Evolutionary conservation across 2,113 vertebrate genomes (phyloP), one percentile per base, ranked within the genome.

Genomic region (Danionella cerebrum): DNA sequence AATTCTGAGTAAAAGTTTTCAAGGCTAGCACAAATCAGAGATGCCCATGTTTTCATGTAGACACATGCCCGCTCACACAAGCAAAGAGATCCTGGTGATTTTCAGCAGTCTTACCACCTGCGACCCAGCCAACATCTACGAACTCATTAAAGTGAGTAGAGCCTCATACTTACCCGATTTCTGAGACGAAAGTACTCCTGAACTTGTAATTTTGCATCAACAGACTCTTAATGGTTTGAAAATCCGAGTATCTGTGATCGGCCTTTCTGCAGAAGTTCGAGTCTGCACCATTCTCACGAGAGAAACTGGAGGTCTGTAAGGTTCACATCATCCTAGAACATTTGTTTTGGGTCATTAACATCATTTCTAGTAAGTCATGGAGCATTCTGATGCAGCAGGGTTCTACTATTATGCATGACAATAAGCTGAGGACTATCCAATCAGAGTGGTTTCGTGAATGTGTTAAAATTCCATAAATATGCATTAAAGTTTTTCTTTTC

Each of bases 41-140:
- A n/a, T 62, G 16, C 62, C 13, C 21, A 12, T 18, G 1, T 44
- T 62, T 19, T 25, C 9, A 38, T 48, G 41, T 71, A 99, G 96
- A 82, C 94, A 99, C 78, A 93, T 99, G 94, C 96, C 96, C 6
- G 92, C 90, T 77, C 96, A 99, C 65, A 93, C 96, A 12, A 99
- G 96, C 80, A 88, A 93, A 81, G 96, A 99, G 82, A 84, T 99
- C 63, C 84, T 99, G 51, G 75, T 99, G 31, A 85, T 99, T 82
- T 92, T 99, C 78, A 95, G 96, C 83, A 99, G 96, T 69, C 90
- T 99, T 45, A 98, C 96, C 0, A 99, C 95, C 1, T 99, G 96
- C 70, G 96, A 99, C 82, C 96, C 96, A 11, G 86, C 89, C 70
- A 97, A 97, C 83, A 95, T 99, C 82, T 94, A 94, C 51, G 93